Base-by-base conservation (phyloP, 1,140 invertebrate genomes). In the Ceratina japonica region DNA sequence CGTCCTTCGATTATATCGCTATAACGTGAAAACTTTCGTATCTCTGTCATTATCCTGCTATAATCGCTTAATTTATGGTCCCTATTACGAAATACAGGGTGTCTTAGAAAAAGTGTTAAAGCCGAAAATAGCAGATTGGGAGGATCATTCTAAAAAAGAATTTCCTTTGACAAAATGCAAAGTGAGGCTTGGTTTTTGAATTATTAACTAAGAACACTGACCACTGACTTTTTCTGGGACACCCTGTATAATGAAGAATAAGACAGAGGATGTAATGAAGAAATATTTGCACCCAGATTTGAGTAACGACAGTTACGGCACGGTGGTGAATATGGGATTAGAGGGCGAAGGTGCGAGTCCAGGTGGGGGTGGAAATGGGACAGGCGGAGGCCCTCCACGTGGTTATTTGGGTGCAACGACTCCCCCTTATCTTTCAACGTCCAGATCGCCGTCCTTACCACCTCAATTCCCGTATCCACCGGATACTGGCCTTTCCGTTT, bases 261-360 rank as follows among this genome's bases (percentile, higher is more conserved):
- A n/a, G n/a, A n/a, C n/a, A n/a, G n/a, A n/a, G n/a, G n/a, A n/a
- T n/a, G n/a, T n/a, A n/a, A 54, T 12, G 15, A n/a, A 12, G 4
- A 69, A 24, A 27, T 18, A 37, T 77, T 16, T 69, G 3, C 12
- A 52, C 91, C 3, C 91, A 97, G 96, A 97, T 93, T 91, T 97
- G 83, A 96, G 96, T 89, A 97, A 97, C 91, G 97, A 97, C 87
- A 97, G 97, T 91, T 97, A 97, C 87, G 96, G 96, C 72, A 97
- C 96, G 3, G 96, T 94, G 71, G 94, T 96, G 78, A 96, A 95
- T 91, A 94, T 97, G 92, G 94, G 95, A 31, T 93, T 96, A 84
- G 96, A 94, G 66, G 93, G 95, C 76, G 96, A 96, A 87, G 95
- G 95, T 65, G 95, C 95, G 13, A 96, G 96, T 80, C 96, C 96